Evolutionary conservation across 2,113 vertebrate genomes (phyloP).

Genomic region (Neodon shergylaensis): DNA sequence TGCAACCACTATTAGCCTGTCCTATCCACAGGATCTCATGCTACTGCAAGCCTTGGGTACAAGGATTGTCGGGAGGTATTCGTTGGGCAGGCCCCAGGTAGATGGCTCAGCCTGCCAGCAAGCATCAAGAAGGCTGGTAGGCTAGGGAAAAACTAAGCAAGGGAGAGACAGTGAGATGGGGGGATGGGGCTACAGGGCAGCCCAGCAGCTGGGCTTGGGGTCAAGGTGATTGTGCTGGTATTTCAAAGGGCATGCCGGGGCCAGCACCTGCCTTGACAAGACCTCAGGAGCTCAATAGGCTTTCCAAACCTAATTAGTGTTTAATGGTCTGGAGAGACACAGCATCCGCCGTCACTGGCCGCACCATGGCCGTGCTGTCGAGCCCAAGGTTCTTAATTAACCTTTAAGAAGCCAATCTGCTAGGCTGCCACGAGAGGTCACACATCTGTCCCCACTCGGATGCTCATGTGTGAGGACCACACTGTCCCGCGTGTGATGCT

Average conservation of each 20-base stretch:
- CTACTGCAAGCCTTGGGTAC: accelerated
- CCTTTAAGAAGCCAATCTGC: slow-evolving; percentile 88
- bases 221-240: slow-evolving; percentile 79
- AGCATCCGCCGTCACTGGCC: slow-evolving; percentile 84
- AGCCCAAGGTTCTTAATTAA: slow-evolving; percentile 90
- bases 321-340: slow-evolving; percentile 91
- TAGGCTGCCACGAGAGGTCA: slow-evolving; percentile 83
- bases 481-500: not conserved
- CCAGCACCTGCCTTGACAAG: slow-evolving; percentile 85
- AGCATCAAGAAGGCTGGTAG: not conserved
- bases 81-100: not conserved
- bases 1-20: not conserved
- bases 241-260: slow-evolving; percentile 85
- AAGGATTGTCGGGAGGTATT: not conserved
- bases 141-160: not conserved
- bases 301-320: slow-evolving; percentile 93
- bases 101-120: not conserved
- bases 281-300: slow-evolving; percentile 87
- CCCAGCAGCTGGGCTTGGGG: not conserved
- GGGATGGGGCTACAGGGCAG: not conserved
- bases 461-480: not conserved
- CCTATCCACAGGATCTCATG: not conserved
- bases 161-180: not conserved
- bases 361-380: slow-evolving; percentile 81
- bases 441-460: slow-evolving; percentile 72